Base-by-base conservation (phyloP, 2,888 invertebrate species). In the Andrena hattorfiana region DNA sequence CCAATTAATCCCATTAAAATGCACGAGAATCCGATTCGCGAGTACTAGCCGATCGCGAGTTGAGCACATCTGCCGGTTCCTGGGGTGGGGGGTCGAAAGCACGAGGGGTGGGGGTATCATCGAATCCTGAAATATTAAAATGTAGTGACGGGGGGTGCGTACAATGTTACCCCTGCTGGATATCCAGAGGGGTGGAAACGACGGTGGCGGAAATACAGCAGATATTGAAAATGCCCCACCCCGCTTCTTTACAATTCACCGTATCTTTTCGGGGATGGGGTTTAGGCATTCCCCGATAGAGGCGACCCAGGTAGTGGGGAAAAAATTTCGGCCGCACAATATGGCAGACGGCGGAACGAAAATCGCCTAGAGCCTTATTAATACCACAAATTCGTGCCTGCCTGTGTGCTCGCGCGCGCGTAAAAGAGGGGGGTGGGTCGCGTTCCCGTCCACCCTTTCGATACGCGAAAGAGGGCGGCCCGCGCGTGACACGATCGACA, bases 161-260 rank as follows among this genome's bases (percentile, higher is more conserved):
- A 89, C 87, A 89, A 89, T 87, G 89, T 89, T 89, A 88, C 85
- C 81, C 78, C 81, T 81, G 74, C 82, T 83, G 77, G 84, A 86
- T 82, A 84, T 82, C 73, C 87, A 74, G 78, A 85, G 83, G 86
- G 87, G 77, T 83, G 84, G 87, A 88, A 86, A 86, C 87, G 87
- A 74, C 85, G 84, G 79, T 83, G 80, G 81, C 90, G 92, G 91
- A 91, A 91, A 90, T 92, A 91, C 88, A 89, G 87, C 85, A 90
- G 91, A 92, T 92, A 92, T 92, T 91, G 92, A 91, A 92, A 91
- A 91, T 89, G 89, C 85, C 86, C 85, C 86, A 68, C 83, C 80
- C 87, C 85, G 26, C 77, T 85, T 87, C 84, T 86, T 90, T 79
- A 85, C 87, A 85, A 89, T 88, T 85, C 88, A 83, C 77, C 81